Evolutionary conservation across 2,113 vertebrate genomes (phyloP), one percentile per base, ranked within the genome.

Genomic region (Sylvicapra grimmia): DNA sequence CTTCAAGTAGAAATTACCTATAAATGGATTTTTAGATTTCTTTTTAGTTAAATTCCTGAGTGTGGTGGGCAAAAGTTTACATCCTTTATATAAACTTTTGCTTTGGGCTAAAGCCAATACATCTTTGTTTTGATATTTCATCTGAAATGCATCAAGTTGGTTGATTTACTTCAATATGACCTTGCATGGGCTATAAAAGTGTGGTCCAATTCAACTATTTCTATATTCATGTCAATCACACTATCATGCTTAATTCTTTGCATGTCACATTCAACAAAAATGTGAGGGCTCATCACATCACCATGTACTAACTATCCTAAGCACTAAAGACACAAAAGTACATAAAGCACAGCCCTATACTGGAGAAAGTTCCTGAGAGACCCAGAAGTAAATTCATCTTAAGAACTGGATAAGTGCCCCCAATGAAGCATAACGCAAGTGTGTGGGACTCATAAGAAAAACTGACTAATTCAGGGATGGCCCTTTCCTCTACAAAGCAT

Each of bases 71-170:
- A 89, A 94, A 94, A 97, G 56, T 3, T 91, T 58, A 75, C 13
- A 95, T 83, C 65, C 47, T 95, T 89, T 91, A 75, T 79, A 77
- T 40, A 83, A 95, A 97, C 79, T 97, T 95, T 40, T n/a, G n/a
- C n/a, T n/a, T n/a, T 91, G 40, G 56, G 51, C 58, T 79, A 89
- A 93, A 97, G 40, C 68, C 72, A 79, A 13, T 87, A 51, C 31
- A 40, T 83, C 58, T 72, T 96, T 47, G 95, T 59, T 89, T 40
- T 58, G 31, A 93, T 33, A 29, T 79, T 97, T 83, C 36, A 53
- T 61, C 68, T 79, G 33, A 86, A 86, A 92, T 89, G 33, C 27
- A 86, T 29, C 54, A 14, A 31, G 8, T 59, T 75, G 44, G 90
- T 33, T 95, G 86, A 77, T 82, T 93, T 83, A n/a, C 44, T 93